Evolutionary conservation across 2,797 vertebrate genomes (phyloP).

Genomic region (Spinus pinus): DNA sequence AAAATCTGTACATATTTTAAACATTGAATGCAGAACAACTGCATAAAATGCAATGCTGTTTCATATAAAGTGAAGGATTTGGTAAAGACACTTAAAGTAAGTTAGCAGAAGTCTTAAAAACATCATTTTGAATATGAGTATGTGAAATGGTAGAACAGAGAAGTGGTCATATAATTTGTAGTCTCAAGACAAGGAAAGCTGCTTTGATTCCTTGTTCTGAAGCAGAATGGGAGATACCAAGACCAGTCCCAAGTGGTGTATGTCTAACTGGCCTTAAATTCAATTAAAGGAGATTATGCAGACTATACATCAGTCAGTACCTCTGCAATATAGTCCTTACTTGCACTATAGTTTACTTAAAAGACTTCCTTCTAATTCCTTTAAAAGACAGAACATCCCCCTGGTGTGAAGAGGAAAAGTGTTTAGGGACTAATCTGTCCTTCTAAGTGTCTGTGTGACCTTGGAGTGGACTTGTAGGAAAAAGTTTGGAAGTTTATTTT

Average conservation of each 20-base stretch:
- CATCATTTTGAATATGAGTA: background rate
- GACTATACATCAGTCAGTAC: background rate
- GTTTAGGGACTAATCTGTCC: background rate
- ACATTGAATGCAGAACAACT: background rate
- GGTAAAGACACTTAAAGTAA: background rate
- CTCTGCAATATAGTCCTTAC: background rate
- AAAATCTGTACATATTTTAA: background rate
- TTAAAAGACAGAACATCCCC: background rate
- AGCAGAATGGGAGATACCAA: background rate
- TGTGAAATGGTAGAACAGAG: background rate
- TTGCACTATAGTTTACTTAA: background rate
- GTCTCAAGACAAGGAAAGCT: background rate
- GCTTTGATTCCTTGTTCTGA: background rate
- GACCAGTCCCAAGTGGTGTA: background rate
- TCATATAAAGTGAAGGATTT: background rate
- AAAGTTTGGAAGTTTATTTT: background rate
- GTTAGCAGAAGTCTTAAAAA: background rate
- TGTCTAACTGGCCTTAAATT: background rate
- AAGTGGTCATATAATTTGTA: background rate
- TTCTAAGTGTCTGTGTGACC: background rate
- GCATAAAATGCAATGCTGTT: background rate
- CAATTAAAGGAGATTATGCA: background rate
- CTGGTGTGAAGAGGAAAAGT: background rate
- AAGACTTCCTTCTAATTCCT: background rate
- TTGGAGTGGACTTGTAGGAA: background rate